phyloP scores from a whole-genome alignment of 2,797 vertebrate species.

The Spinus pinus region DNA sequence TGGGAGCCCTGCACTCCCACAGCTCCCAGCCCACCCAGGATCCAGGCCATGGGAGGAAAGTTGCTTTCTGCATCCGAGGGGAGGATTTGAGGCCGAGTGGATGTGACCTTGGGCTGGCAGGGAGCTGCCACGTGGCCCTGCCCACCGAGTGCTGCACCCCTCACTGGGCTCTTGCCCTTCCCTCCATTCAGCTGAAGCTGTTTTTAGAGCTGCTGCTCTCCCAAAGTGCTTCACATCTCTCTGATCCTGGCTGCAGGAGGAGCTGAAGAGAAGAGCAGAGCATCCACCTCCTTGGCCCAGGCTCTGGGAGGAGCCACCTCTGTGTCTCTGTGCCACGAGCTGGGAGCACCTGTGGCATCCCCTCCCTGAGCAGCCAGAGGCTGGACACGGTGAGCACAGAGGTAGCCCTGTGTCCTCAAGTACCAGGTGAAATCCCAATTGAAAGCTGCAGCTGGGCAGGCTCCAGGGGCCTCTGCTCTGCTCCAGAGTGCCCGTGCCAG shows the following conservation, averaged over 20 bases:
- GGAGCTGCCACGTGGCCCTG: neutral
- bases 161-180: neutral
- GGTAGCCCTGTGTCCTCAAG: neutral
- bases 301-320: neutral
- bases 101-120: neutral
- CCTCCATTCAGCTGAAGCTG: neutral
- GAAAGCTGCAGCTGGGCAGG: neutral
- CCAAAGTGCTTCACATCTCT: neutral
- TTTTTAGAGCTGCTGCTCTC: neutral
- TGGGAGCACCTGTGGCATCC: neutral
- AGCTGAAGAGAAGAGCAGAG: neutral
- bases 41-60: neutral
- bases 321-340: rapidly evolving
- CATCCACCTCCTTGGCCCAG: neutral
- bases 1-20: neutral
- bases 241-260: neutral
- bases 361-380: neutral
- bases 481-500: rapidly evolving
- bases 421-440: neutral
- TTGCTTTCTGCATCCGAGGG: neutral
- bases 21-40: neutral
- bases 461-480: neutral
- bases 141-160: neutral
- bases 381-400: rapidly evolving
- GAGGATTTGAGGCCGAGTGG: neutral